These are phyloP conservation scores for Aselliscus stoliczkanus DNA, from an alignment of 2,797 vertebrate genomes.

Conservation along the genomic window DNA sequence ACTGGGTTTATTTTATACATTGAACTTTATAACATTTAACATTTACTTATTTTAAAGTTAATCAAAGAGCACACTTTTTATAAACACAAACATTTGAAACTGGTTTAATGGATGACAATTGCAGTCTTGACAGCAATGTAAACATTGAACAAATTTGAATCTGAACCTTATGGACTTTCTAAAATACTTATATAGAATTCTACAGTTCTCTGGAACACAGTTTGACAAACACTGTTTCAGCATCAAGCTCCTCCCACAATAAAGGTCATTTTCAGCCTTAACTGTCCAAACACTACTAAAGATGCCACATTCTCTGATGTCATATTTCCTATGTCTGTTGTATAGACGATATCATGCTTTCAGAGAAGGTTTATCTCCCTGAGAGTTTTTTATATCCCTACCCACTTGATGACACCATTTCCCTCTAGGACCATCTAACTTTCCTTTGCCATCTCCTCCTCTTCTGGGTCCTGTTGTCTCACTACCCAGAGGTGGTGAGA, in stretches of 20 bases:
- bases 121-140: not conserved
- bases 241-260: not conserved
- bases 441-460: not conserved
- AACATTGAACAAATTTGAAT: not conserved
- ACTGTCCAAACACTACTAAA: not conserved
- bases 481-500: not conserved
- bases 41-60: not conserved
- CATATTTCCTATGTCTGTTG: not conserved
- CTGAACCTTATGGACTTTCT: not conserved
- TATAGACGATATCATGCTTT: not conserved
- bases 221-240: not conserved
- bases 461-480: not conserved
- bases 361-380: not conserved
- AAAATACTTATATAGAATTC: not conserved
- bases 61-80: not conserved
- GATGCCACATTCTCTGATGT: not conserved
- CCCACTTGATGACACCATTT: not conserved
- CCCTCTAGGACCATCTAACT: not conserved
- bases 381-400: not conserved
- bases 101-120: not conserved
- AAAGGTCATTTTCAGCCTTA: not conserved
- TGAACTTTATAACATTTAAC: not conserved
- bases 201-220: not conserved
- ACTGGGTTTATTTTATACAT: not conserved
- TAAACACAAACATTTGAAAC: not conserved